A percentile compares a stretch with the other conserved stretches of the same genome.
Conservation (phyloP, 2,113 vertebrate species). For the Actenoides hombroni region DNA sequence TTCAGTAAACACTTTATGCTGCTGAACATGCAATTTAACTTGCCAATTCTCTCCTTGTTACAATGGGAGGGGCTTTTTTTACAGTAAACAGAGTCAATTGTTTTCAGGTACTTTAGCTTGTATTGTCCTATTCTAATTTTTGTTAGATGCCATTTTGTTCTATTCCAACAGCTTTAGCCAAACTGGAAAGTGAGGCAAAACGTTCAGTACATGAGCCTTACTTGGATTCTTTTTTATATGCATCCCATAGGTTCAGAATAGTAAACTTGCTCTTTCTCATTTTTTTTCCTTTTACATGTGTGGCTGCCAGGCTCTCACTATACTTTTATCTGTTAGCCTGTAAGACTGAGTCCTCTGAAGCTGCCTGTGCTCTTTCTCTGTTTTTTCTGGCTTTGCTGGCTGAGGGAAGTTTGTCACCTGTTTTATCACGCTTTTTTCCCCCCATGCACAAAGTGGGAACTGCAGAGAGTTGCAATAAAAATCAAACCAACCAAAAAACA, state of each 20-base stretch:
- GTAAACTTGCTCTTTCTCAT: not conserved
- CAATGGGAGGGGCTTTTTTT: not conserved
- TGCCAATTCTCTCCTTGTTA: not conserved
- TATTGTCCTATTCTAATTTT: not conserved
- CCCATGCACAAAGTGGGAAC: accelerated
- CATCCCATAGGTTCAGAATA: not conserved
- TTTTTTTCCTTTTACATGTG: not conserved
- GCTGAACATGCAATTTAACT: not conserved
- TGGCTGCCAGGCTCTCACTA: not conserved
- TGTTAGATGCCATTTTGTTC: not conserved
- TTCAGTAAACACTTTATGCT: not conserved
- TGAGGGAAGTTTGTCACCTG: accelerated
- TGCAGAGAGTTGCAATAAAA: not conserved
- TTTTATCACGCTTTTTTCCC: not conserved
- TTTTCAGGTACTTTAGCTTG: not conserved
- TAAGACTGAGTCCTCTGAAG: not conserved
- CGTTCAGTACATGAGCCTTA: not conserved
- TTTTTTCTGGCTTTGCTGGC: not conserved
- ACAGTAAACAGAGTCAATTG: not conserved
- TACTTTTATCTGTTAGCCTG: not conserved
- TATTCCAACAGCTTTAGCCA: not conserved
- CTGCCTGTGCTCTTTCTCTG: not conserved
- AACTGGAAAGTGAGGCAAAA: not conserved
- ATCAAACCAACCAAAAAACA: not conserved
- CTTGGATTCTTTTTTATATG: not conserved